Percentiles rank a stretch among this genome's conserved stretches.
Evolutionary conservation across 2,888 invertebrate species (phyloP).

Genomic region (Dexiosoma caninum): DNA sequence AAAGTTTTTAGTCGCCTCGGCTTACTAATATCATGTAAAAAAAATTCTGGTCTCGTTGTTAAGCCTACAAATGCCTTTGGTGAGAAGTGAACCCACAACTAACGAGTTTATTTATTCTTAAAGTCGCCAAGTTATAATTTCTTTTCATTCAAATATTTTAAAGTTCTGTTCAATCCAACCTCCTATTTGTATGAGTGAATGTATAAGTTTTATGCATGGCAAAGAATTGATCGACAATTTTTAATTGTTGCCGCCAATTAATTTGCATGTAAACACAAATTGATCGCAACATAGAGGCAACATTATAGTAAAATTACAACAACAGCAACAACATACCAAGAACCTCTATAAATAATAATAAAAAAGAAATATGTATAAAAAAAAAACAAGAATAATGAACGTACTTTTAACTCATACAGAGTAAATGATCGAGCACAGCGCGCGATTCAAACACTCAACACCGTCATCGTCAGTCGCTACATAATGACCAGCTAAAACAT

Average conservation of each 20-base stretch:
- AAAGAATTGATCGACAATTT: slow-evolving; percentile 59
- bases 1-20: too few relatives aligned
- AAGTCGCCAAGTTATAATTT: too few relatives aligned
- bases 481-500: slow-evolving; percentile 43
- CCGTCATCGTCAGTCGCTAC: not conserved
- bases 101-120: too few relatives aligned
- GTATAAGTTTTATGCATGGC: slow-evolving; percentile 8
- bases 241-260: slow-evolving; percentile 66
- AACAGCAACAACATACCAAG: slow-evolving; percentile 1
- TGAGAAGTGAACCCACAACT: too few relatives aligned
- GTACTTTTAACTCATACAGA: slow-evolving; percentile 41
- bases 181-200: not conserved
- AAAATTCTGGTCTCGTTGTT: too few relatives aligned
- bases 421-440: slow-evolving; percentile 41
- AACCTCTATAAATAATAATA: slow-evolving; percentile 7
- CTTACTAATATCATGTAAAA: too few relatives aligned
- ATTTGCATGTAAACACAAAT: slow-evolving; percentile 69
- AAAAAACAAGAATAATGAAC: not conserved
- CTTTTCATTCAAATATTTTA: not conserved
- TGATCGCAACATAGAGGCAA: slow-evolving; percentile 64
- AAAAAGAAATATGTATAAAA: not conserved
- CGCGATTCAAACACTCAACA: slow-evolving; percentile 17
- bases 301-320: slow-evolving; percentile 34
- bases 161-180: not conserved
- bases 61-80: too few relatives aligned